A percentile compares a stretch with the other conserved stretches of the same genome.
Evolutionary conservation across 37 sponge, comb jelly and placozoan genomes (phyloP).

Genomic region (Lycopodina hypogea): DNA sequence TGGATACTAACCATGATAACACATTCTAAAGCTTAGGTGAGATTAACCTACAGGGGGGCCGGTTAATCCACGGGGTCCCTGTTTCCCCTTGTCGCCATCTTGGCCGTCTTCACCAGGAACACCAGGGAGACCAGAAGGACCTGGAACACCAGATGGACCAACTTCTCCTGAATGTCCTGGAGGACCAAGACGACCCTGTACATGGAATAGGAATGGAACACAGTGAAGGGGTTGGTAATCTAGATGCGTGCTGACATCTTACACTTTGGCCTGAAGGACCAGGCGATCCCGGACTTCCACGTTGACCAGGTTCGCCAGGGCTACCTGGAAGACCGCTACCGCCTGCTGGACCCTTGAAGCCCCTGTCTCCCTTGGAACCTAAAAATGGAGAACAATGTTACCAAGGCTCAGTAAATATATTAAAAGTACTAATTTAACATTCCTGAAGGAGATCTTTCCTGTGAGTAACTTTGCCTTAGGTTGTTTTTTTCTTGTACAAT

Average conservation of each 20-base stretch:
- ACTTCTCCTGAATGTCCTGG: constrained; percentile 16
- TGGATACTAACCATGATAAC: background rate
- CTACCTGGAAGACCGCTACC: constrained; percentile 12
- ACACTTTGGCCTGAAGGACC: constrained; percentile 55
- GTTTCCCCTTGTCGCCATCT: constrained; percentile 38
- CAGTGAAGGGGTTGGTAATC: background rate
- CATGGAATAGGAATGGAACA: background rate
- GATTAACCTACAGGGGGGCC: constrained; percentile 38
- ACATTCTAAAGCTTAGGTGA: background rate
- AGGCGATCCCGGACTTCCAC: constrained; percentile 42
- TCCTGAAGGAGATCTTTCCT: too few relatives aligned
- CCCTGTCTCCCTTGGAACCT: constrained; percentile 51
- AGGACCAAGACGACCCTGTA: constrained; percentile 34
- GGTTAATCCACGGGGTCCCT: constrained; percentile 14
- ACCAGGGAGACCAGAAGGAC: constrained; percentile 56
- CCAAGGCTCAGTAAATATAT: too few relatives aligned
- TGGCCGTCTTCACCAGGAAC: constrained; percentile 27
- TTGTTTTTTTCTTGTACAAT: too few relatives aligned
- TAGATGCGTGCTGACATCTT: background rate
- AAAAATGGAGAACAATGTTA: background rate
- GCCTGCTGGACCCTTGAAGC: constrained; percentile 36
- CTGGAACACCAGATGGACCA: constrained; percentile 36
- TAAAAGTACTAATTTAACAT: too few relatives aligned
- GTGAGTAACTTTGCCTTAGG: too few relatives aligned
- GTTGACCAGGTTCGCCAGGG: constrained; percentile 27